phyloP scores from a whole-genome alignment of 2,797 vertebrate species.

The Florisuga fusca region DNA sequence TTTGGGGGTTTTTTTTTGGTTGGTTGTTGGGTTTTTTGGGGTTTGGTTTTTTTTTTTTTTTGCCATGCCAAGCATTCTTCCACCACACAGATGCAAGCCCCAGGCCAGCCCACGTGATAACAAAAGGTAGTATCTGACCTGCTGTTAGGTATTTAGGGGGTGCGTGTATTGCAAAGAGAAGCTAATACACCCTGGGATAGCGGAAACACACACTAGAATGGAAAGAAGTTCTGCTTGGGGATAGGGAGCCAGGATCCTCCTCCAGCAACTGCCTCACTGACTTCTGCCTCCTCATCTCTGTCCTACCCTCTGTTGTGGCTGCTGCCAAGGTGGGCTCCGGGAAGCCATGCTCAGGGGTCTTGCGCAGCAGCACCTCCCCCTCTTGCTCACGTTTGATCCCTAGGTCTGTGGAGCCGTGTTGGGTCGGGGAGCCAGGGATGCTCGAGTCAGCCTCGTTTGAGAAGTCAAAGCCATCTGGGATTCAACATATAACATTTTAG shows the following conservation, averaged over 20 bases:
- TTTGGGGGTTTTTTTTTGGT: not conserved
- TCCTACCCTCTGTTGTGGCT: conserved; percentile 98
- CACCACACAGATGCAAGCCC: conserved; percentile 82
- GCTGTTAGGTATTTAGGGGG: conserved; percentile 76
- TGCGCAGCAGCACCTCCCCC: conserved; percentile 89
- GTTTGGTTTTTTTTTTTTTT: not conserved
- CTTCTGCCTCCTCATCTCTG: conserved; percentile 86
- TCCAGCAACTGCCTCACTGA: conserved; percentile 86
- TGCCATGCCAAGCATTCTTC: conserved; percentile 81
- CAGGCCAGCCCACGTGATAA: conserved; percentile 76
- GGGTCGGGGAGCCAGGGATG: conserved; percentile 90
- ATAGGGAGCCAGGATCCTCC: conserved; percentile 82
- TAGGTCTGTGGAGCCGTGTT: conserved; percentile 88
- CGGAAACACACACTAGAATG: conserved; percentile 84
- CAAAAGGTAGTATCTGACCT: conserved; percentile 78
- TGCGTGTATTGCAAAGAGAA: conserved; percentile 79
- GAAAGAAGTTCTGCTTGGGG: conserved; percentile 80
- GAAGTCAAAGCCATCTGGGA: conserved; percentile 99
- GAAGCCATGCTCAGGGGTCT: conserved; percentile 83
- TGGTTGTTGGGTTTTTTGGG: not conserved
- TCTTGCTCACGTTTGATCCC: conserved; percentile 89
- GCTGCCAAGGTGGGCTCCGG: conserved; percentile 89
- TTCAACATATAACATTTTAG: conserved; percentile 96
- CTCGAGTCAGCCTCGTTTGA: conserved; percentile 94
- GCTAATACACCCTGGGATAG: conserved; percentile 84